These are phyloP conservation scores for Eudasyphora cyanicolor DNA, from an alignment of 2,888 invertebrate genomes.

Conservation along the genomic window DNA sequence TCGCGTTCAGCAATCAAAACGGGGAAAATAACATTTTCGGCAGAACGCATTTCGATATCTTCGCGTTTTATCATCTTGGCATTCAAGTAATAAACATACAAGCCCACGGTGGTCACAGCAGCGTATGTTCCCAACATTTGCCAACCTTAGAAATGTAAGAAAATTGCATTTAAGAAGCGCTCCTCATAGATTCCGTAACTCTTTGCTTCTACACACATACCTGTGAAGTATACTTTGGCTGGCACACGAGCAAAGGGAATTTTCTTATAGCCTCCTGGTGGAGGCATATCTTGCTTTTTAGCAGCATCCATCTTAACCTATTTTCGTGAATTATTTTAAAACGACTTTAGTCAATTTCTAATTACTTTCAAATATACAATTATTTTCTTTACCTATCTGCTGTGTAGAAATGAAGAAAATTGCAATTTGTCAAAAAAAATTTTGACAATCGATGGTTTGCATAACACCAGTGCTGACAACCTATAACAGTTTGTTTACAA, in stretches of 20 bases:
- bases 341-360: neutral
- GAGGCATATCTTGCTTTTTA: conserved; percentile 94
- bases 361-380: neutral
- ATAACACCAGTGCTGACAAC: conserved; percentile 72
- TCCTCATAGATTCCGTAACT: neutral
- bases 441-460: conserved; percentile 71
- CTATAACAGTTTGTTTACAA: conserved; percentile 36
- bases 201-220: conserved; percentile 81
- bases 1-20: conserved; percentile 91
- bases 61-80: conserved; percentile 81
- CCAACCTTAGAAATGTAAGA: conserved; percentile 80
- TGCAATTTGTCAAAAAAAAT: conserved; percentile 63
- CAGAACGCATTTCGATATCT: conserved; percentile 88
- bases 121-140: conserved; percentile 84
- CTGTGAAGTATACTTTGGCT: conserved; percentile 86
- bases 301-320: conserved; percentile 71
- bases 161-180: neutral
- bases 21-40: conserved; percentile 88
- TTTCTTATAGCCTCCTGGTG: conserved; percentile 92
- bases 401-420: conserved; percentile 33
- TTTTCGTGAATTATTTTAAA: neutral
- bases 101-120: conserved; percentile 82
- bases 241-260: conserved; percentile 87
- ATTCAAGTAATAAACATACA: conserved; percentile 83
- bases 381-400: conserved; percentile 29